Conservation (phyloP, 1,140 invertebrate species). For the Ceratina calcarata region DNA sequence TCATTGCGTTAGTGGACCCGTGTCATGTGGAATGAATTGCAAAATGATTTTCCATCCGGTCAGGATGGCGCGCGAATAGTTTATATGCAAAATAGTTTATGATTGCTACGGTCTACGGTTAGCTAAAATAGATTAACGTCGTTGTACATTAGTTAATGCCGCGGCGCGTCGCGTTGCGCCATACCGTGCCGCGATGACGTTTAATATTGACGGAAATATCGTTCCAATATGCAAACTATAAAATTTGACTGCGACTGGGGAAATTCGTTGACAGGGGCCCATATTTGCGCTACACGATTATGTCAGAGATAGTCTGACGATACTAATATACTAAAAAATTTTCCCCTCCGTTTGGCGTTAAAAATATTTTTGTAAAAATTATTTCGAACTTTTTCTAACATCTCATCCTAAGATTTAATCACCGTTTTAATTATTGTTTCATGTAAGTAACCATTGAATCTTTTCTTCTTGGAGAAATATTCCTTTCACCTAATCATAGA, state of each 20-base stretch:
- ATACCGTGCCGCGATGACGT: conserved; percentile 54
- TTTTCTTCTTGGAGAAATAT: too few relatives aligned
- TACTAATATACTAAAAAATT: too few relatives aligned
- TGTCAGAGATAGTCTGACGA: too few relatives aligned
- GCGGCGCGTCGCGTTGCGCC: conserved; percentile 45
- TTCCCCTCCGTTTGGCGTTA: too few relatives aligned
- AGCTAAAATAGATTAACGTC: conserved; percentile 71
- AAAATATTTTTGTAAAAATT: too few relatives aligned
- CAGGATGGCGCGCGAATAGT: conserved; percentile 48
- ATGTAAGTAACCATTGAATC: too few relatives aligned
- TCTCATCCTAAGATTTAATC: too few relatives aligned
- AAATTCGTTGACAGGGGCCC: conserved; percentile 45
- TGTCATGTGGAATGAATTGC: conserved; percentile 63
- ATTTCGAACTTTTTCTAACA: too few relatives aligned
- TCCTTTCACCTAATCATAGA: too few relatives aligned
- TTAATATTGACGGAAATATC: conserved; percentile 67
- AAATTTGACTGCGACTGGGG: conserved; percentile 52
- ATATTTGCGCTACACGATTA: conserved; percentile 38
- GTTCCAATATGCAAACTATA: conserved; percentile 59
- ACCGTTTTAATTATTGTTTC: too few relatives aligned
- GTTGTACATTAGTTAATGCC: conserved; percentile 69
- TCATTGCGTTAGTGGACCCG: conserved; percentile 38
- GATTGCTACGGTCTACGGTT: conserved; percentile 66
- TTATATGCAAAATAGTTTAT: conserved; percentile 71
- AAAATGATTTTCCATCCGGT: conserved; percentile 60